Conservation (phyloP, 2,797 vertebrate species). For the Uromys caudimaculatus region DNA sequence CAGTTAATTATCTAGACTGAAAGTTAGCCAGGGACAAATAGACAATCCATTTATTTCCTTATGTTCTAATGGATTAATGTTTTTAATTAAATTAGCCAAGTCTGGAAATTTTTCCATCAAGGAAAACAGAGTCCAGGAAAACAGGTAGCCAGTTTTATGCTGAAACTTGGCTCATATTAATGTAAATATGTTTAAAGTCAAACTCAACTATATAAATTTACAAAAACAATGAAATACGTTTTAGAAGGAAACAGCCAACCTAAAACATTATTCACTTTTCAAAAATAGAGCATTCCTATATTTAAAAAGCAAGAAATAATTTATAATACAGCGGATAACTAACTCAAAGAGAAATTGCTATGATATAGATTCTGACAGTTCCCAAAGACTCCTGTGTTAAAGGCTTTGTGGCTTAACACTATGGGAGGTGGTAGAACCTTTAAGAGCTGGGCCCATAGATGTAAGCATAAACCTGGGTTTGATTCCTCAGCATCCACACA, state of each 20-base stretch:
- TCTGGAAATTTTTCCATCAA: slow-evolving; percentile 71
- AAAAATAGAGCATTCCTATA: slow-evolving; percentile 1
- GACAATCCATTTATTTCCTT: slow-evolving; percentile 54
- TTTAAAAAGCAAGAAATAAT: slow-evolving; percentile 57
- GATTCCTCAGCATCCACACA: neutral
- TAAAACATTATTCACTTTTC: slow-evolving; percentile 32
- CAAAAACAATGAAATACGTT: slow-evolving; percentile 38
- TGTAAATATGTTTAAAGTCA: slow-evolving; percentile 51
- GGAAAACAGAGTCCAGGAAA: slow-evolving; percentile 67
- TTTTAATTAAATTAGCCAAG: slow-evolving; percentile 75
- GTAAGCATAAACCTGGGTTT: neutral
- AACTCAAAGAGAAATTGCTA: neutral
- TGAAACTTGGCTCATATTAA: slow-evolving; percentile 44
- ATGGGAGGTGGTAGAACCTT: neutral
- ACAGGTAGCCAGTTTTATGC: slow-evolving; percentile 45
- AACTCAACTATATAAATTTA: slow-evolving; percentile 27
- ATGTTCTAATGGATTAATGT: slow-evolving; percentile 60
- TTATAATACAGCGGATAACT: neutral
- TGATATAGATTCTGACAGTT: neutral
- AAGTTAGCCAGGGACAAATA: slow-evolving; percentile 64
- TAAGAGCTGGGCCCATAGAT: neutral
- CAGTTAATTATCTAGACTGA: slow-evolving; percentile 60
- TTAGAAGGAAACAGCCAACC: slow-evolving; percentile 42
- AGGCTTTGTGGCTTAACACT: neutral
- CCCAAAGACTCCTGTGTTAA: neutral